These are phyloP conservation scores for Neolamprologus ventralis DNA, from an alignment of 2,113 vertebrate genomes.

Conservation along the genomic window DNA sequence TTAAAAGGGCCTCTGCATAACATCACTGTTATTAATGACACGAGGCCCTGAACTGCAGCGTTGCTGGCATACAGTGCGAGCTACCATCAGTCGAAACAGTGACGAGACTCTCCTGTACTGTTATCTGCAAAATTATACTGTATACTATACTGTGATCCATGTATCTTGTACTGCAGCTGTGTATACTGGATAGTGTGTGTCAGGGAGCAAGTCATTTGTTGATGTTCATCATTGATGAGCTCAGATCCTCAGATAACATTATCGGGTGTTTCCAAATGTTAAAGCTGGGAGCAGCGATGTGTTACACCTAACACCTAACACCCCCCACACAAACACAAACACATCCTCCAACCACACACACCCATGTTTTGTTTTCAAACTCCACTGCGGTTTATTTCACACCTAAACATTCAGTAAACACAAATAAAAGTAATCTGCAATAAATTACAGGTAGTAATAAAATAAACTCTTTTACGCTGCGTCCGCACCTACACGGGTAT, in stretches of 20 bases:
- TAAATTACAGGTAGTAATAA: rapidly evolving
- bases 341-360: too few species aligned
- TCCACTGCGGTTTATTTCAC: too few species aligned
- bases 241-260: neutral
- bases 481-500: too few species aligned
- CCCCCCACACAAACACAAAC: too few species aligned
- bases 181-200: neutral
- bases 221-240: neutral
- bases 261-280: neutral
- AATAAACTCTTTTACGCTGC: too few species aligned
- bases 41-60: neutral
- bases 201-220: neutral
- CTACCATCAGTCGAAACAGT: neutral
- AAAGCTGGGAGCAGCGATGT: rapidly evolving
- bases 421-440: too few species aligned
- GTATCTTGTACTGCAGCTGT: neutral
- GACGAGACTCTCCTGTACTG: neutral
- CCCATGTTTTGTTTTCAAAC: too few species aligned
- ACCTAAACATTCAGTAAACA: too few species aligned
- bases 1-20: neutral
- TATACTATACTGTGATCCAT: rapidly evolving
- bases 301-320: neutral
- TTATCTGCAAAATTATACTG: neutral
- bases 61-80: rapidly evolving
- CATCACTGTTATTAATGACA: neutral